A percentile compares a stretch with the other conserved stretches of the same genome.
phyloP scores from a whole-genome alignment of 2,797 vertebrate species.

The Strix occidentalis region DNA sequence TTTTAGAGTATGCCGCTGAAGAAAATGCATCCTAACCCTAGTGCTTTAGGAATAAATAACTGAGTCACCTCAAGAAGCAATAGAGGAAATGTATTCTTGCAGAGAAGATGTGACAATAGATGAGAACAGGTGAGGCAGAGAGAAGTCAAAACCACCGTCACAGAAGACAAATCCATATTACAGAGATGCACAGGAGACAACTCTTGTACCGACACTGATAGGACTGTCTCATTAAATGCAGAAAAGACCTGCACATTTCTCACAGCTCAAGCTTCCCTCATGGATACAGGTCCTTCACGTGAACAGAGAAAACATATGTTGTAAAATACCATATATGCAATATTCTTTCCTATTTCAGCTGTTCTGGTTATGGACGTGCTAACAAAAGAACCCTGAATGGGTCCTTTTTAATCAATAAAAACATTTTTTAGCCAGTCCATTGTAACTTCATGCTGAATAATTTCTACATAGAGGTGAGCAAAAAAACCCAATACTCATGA shows the following conservation, averaged over 20 bases:
- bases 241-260: neutral
- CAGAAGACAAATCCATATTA: neutral
- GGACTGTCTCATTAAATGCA: neutral
- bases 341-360: neutral
- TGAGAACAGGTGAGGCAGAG: neutral
- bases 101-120: neutral
- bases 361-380: neutral
- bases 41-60: neutral
- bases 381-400: neutral
- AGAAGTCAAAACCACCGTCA: neutral
- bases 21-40: neutral
- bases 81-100: neutral
- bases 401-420: constrained; percentile 28
- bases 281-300: neutral
- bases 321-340: neutral
- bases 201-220: neutral
- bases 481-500: neutral
- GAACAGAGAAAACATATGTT: neutral
- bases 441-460: neutral
- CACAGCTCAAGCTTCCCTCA: neutral
- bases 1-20: neutral
- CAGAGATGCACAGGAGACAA: neutral
- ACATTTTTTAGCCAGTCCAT: neutral
- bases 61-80: neutral
- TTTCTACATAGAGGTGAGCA: neutral